Evolutionary conservation across 2,888 invertebrate species (phyloP).

Genomic region (Elegia similella): DNA sequence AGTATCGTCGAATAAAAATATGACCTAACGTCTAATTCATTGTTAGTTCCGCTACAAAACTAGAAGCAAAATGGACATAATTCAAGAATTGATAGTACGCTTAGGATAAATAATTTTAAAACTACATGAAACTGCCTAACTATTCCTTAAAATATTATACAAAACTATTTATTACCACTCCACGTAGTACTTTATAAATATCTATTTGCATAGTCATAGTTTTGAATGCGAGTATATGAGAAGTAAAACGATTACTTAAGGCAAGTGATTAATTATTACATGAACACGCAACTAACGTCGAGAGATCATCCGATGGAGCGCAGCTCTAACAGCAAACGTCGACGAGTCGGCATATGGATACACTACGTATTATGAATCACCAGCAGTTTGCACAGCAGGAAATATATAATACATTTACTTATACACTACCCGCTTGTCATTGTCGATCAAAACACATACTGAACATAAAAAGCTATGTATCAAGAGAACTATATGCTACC

Average conservation of each 20-base stretch:
- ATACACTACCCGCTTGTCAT: too few species aligned
- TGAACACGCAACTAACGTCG: constrained; percentile 27
- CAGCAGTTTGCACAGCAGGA: neutral
- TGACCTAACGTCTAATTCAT: constrained; percentile 35
- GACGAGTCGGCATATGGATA: neutral
- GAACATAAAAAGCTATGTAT: too few species aligned
- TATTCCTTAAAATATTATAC: constrained; percentile 38
- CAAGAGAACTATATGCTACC: neutral
- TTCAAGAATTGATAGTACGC: constrained; percentile 40
- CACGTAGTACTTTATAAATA: constrained; percentile 22
- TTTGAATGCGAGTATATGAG: constrained; percentile 61
- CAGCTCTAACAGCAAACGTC: constrained; percentile 34
- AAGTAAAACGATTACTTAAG: constrained; percentile 57
- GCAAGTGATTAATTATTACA: constrained; percentile 49
- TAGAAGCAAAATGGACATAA: constrained; percentile 48
- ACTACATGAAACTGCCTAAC: constrained; percentile 45
- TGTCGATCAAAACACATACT: too few species aligned
- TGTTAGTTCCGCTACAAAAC: constrained; percentile 37
- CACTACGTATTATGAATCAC: neutral
- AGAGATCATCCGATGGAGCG: constrained; percentile 42
- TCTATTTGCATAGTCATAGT: constrained; percentile 33
- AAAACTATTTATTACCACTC: constrained; percentile 35
- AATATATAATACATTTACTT: too few species aligned
- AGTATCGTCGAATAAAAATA: constrained; percentile 41
- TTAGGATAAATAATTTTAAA: constrained; percentile 42